phyloP scores from a whole-genome alignment of 23 tunicate genomes.

The Halocynthia roretzi region DNA sequence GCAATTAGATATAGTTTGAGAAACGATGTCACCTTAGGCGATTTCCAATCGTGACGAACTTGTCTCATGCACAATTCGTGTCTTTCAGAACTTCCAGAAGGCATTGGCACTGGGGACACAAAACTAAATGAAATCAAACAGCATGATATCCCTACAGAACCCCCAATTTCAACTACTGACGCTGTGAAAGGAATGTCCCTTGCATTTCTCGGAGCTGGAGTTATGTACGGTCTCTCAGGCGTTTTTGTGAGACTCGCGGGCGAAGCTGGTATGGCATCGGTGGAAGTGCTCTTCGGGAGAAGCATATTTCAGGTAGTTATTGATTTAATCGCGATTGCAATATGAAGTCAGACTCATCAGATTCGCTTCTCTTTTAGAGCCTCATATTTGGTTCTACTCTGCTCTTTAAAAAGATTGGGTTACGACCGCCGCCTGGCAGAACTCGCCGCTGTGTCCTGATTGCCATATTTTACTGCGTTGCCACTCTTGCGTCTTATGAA shows the following conservation, averaged over 20 bases:
- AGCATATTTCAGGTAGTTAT: slow-evolving; percentile 53
- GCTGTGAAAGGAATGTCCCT: slow-evolving; percentile 41
- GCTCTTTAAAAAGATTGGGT: slow-evolving; percentile 22
- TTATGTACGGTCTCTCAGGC: slow-evolving; percentile 74
- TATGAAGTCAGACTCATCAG: not conserved
- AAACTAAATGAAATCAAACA: not conserved
- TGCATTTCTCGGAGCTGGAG: slow-evolving; percentile 71
- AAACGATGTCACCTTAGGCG: no score
- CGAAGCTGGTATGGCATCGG: slow-evolving; percentile 51
- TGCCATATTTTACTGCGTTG: slow-evolving; percentile 42
- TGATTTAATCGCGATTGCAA: not conserved
- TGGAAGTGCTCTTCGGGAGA: slow-evolving; percentile 50
- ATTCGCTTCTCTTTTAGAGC: slow-evolving; percentile 14
- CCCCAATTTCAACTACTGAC: slow-evolving; percentile 14
- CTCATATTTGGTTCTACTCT: slow-evolving; percentile 39
- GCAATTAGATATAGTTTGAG: no score
- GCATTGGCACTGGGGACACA: not conserved
- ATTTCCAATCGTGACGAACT: no score
- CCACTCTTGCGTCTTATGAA: slow-evolving; percentile 51
- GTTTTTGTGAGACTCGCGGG: slow-evolving; percentile 71
- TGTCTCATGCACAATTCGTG: not conserved
- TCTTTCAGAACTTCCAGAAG: slow-evolving; percentile 10
- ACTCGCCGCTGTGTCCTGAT: slow-evolving; percentile 19
- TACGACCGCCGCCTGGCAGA: slow-evolving; percentile 54
- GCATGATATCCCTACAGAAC: not conserved